Conservation (phyloP, 1,140 invertebrate genomes). For the Drosophila dunni region DNA sequence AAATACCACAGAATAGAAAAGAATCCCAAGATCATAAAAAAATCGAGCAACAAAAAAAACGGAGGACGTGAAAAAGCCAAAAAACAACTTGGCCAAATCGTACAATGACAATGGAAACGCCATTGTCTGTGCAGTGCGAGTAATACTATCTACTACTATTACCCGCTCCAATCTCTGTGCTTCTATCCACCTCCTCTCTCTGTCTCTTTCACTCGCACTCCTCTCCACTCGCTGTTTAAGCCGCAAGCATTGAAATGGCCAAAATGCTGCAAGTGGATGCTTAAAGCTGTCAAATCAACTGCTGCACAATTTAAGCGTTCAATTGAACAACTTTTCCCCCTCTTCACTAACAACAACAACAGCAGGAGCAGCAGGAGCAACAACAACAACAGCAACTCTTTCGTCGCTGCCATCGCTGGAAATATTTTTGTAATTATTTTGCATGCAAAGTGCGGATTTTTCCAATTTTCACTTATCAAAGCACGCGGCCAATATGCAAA, state of each 20-base stretch:
- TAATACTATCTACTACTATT: background rate
- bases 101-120: slow-evolving; percentile 61
- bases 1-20: slow-evolving; percentile 25
- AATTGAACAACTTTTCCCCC: slow-evolving; percentile 31
- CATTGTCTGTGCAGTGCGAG: slow-evolving; percentile 31
- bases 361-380: slow-evolving; percentile 16
- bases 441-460: slow-evolving; percentile 82
- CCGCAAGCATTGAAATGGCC: slow-evolving; percentile 66
- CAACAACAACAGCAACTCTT: slow-evolving; percentile 14
- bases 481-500: slow-evolving; percentile 79
- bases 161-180: background rate
- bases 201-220: background rate
- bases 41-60: slow-evolving; percentile 8
- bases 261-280: slow-evolving; percentile 51
- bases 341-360: background rate
- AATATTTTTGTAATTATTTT: slow-evolving; percentile 83
- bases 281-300: slow-evolving; percentile 75
- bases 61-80: slow-evolving; percentile 27
- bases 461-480: slow-evolving; percentile 84
- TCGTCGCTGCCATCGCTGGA: slow-evolving; percentile 34
- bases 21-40: slow-evolving; percentile 29
- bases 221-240: slow-evolving; percentile 31
- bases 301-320: slow-evolving; percentile 73
- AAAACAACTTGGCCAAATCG: slow-evolving; percentile 44
- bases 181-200: background rate